These are phyloP conservation scores for Conopomorpha cramerella DNA, from an alignment of 1,140 invertebrate species.

Conservation along the genomic window DNA sequence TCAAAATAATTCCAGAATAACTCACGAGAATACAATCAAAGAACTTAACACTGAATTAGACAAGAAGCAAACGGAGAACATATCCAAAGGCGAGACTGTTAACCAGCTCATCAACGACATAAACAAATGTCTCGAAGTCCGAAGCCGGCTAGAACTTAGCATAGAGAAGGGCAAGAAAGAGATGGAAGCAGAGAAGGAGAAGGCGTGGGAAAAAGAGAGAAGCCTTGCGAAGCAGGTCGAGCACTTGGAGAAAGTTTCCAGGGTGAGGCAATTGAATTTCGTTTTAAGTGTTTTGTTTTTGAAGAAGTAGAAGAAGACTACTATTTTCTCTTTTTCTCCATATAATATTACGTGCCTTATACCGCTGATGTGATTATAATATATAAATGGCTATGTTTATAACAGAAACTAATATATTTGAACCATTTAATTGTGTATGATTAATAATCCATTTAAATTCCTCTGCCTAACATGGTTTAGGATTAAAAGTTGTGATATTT, in stretches of 20 bases:
- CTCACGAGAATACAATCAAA: slow-evolving; percentile 6
- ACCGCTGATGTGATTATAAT: not conserved
- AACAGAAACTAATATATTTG: no score
- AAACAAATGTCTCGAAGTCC: slow-evolving; percentile 13
- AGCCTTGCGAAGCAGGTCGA: slow-evolving; percentile 11
- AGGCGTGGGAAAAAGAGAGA: slow-evolving; percentile 11
- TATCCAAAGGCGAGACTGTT: slow-evolving; percentile 16
- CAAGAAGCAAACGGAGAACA: slow-evolving; percentile 18
- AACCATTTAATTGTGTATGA: no score
- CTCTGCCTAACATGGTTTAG: no score
- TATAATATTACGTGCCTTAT: no score
- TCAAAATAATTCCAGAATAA: not conserved
- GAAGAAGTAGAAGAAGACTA: no score
- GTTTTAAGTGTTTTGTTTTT: not conserved
- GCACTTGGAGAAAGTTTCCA: slow-evolving; percentile 13
- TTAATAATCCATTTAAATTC: no score
- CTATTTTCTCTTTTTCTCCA: no score
- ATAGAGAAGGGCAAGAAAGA: slow-evolving; percentile 17
- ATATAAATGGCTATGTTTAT: no score
- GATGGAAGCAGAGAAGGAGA: slow-evolving; percentile 13
- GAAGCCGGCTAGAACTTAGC: slow-evolving; percentile 14
- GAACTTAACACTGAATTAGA: slow-evolving; percentile 9
- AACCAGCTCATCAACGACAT: slow-evolving; percentile 24
- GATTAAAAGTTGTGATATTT: not conserved
- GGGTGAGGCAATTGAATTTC: slow-evolving; percentile 7